Base-by-base conservation (phyloP, 2,888 invertebrate genomes). In the Suillia variegata region DNA sequence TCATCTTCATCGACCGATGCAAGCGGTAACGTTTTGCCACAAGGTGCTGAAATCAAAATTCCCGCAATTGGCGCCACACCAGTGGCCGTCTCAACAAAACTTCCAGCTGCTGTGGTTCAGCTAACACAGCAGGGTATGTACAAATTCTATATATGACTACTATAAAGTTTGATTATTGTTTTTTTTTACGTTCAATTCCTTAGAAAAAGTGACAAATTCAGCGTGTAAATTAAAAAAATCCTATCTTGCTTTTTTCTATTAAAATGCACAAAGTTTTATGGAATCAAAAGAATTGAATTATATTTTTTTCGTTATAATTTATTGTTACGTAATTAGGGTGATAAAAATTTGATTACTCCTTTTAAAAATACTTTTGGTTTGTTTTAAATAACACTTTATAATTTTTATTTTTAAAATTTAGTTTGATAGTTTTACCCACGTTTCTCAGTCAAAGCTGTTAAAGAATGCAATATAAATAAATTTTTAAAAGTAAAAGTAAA, bases 31-130 rank as follows among this genome's bases (percentile, higher is more conserved):
- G 69, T 70, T 18, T 62, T 77, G 61, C 80, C 83, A 58, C 83
- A 82, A 64, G 83, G 84, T 64, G 81, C 84, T 17, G 86, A 88
- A 81, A 86, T 87, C 53, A 87, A 87, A 77, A 85, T 87, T 64
- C 83, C 86, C 54, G 85, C 85, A 13, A 83, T 85, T 63, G 85
- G 86, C 56, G 84, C 82, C 55, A 87, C 87, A 45, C 85, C 87
- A 13, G 84, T 88, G 57, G 86, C 88, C 13, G 84, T 87, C 33
- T 85, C 87, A 22, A 85, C 87, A 2, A 83, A 85, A 52, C 76
- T 88, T 62, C 87, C 88, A 51, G 85, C 87, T 53, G 85, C 87
- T 55, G 87, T 88, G 62, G 85, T 87, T 56, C 87, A 88, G 74
- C 82, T 87, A 62, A 84, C 80, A 64, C 85, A 85, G 72, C 86